Percentiles rank a stretch among this genome's conserved stretches.
Conservation (phyloP, 2,797 vertebrate genomes). For the Mallotus villosus region DNA sequence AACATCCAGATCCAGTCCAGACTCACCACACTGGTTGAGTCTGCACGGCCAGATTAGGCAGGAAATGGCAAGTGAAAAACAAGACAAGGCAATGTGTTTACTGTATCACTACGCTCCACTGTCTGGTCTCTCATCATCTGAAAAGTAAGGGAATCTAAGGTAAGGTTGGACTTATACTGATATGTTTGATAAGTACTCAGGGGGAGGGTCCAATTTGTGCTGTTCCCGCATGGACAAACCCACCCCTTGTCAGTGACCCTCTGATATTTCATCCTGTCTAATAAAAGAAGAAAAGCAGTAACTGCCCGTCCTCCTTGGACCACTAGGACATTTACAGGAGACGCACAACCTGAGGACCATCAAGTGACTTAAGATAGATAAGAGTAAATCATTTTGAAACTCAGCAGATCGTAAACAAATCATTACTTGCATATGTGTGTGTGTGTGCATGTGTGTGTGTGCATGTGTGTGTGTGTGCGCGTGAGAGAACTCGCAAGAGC, state of each 20-base stretch:
- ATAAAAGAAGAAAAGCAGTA: neutral
- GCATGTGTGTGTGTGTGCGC: neutral
- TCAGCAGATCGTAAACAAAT: slow-evolving; percentile 1
- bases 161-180: no score
- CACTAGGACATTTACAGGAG: neutral
- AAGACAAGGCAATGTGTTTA: slow-evolving; percentile 23
- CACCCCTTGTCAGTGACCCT: neutral
- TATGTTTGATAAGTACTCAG: no score
- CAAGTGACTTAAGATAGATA: neutral
- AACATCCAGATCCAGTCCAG: slow-evolving; percentile 30
- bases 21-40: slow-evolving; percentile 35
- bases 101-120: neutral
- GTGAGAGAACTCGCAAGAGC: neutral
- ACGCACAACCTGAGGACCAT: neutral
- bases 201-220: no score
- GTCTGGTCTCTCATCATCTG: neutral
- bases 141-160: neutral
- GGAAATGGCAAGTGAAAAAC: slow-evolving; percentile 55
- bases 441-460: slow-evolving; percentile 11
- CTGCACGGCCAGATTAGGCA: slow-evolving; percentile 55
- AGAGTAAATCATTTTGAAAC: neutral
- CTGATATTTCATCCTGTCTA: neutral
- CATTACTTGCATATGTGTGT: neutral
- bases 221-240: no score
- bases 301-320: neutral